These are phyloP conservation scores for Anolis carolinensis DNA, from an alignment of 2,113 vertebrate species.

Conservation along the genomic window DNA sequence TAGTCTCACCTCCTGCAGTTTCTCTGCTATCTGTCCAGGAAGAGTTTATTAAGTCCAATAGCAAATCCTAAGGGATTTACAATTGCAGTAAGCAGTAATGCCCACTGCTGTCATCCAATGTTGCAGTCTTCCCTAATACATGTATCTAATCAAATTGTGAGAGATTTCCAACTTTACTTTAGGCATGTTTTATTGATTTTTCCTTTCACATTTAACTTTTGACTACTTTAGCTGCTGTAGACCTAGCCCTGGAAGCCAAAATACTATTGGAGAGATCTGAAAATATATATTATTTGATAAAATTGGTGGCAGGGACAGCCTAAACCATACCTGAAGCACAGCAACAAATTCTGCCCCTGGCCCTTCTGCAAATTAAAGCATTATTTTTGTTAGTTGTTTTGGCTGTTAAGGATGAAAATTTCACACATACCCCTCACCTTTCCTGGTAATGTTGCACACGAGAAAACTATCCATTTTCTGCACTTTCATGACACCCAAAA, in stretches of 20 bases:
- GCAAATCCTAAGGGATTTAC: constrained; percentile 15
- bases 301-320: background rate
- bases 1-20: constrained; percentile 32
- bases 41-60: constrained; percentile 12
- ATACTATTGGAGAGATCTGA: background rate
- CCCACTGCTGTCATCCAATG: background rate
- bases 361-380: too few species aligned
- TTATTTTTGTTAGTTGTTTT: too few species aligned
- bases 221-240: background rate
- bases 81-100: background rate
- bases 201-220: background rate
- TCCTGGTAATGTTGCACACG: too few species aligned
- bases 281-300: background rate
- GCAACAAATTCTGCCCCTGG: too few species aligned
- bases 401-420: too few species aligned
- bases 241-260: background rate
- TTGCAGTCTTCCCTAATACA: background rate
- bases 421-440: too few species aligned
- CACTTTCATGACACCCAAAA: too few species aligned
- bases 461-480: too few species aligned
- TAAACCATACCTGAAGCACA: too few species aligned
- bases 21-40: background rate
- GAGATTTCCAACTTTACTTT: background rate
- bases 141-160: constrained; percentile 2
- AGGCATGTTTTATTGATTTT: background rate